Evolutionary conservation across 2,797 vertebrate species (phyloP), one percentile per base, ranked within the genome.

Genomic region (Neosilurus hyrtlii): DNA sequence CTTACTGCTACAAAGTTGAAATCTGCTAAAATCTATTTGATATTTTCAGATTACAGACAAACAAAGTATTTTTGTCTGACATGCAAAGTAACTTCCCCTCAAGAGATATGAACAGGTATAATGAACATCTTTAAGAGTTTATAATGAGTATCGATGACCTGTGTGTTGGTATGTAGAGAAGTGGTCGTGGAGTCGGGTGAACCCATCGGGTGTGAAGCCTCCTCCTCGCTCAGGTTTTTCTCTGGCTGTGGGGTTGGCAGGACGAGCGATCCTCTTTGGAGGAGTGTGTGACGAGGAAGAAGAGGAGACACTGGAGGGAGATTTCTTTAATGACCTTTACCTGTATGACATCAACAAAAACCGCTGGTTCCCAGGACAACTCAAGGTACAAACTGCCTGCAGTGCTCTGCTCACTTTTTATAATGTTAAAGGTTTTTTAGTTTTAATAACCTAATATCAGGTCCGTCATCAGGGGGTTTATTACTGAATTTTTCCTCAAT

Each of bases 231-330:
- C 97, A 0, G 96, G 97, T 1, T 98, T 99, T 83, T 95, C 96
- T 0, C 79, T 95, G 91, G 95, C 94, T 0, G 14, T 93, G 43
- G 94, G 93, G 2, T 95, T 95, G 0, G 94, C 88, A 4, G 95
- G 94, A 2, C 94, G 96, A 18, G 93, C 92, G 0, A 87, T 99
- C 14, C 93, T 99, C 0, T 99, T 99, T 0, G 98, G 98, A 0
- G 97, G 98, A 0, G 97, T 99, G 62, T 95, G 96, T 16, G 98
- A 99, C 0, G 96, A 98, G 82, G 97, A 99, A 51, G 96, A 98
- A 20, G 98, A 99, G 24, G 98, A 99, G 89, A 93, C 91, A 4
- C 90, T 99, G 0, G 94, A 99, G 83, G 97, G 97, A 0, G 95
- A 98, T 82, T 99, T 99, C 93, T 97, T 94, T 75, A 97, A 95